phyloP scores from a whole-genome alignment of 2,113 vertebrate species.

The Poecilia latipinna region DNA sequence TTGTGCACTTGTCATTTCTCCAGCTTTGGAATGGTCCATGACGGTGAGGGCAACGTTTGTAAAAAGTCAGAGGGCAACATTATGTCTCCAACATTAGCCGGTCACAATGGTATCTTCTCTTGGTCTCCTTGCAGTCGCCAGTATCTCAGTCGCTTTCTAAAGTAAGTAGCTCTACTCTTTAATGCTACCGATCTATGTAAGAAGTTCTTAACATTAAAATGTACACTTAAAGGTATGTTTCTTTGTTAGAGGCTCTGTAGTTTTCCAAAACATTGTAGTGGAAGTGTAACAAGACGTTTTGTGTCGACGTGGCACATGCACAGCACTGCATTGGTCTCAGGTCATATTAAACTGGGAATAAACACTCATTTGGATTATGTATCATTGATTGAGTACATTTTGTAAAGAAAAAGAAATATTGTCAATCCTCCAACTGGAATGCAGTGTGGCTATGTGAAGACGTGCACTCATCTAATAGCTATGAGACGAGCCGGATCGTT shows the following conservation, averaged over 20 bases:
- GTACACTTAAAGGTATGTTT: conserved; percentile 20
- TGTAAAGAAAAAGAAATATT: conserved; percentile 40
- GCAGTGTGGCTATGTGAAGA: conserved; percentile 20
- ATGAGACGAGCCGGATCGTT: conserved; percentile 13
- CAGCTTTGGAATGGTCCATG: conserved; percentile 93
- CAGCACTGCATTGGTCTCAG: conserved; percentile 17
- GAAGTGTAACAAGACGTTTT: too few relatives aligned
- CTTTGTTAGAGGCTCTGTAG: conserved; percentile 9
- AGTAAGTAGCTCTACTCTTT: conserved; percentile 72
- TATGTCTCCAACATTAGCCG: conserved; percentile 91
- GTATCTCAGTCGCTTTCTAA: conserved; percentile 88
- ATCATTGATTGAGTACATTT: conserved; percentile 48
- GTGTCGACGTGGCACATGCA: not conserved
- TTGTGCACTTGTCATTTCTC: not conserved
- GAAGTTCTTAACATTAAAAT: conserved; percentile 1
- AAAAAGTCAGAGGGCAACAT: conserved; percentile 92
- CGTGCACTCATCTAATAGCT: conserved; percentile 13
- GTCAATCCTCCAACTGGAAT: conserved; percentile 16
- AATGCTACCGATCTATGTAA: conserved; percentile 21
- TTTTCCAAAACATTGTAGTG: conserved; percentile 13
- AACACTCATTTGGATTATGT: conserved; percentile 33
- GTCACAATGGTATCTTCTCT: conserved; percentile 90
- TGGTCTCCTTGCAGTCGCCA: conserved; percentile 93
- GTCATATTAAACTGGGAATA: conserved; percentile 18
- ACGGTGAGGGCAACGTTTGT: conserved; percentile 90